Evolutionary conservation across 1,140 invertebrate genomes (phyloP).

Genomic region (Aphaenogaster floridana): DNA sequence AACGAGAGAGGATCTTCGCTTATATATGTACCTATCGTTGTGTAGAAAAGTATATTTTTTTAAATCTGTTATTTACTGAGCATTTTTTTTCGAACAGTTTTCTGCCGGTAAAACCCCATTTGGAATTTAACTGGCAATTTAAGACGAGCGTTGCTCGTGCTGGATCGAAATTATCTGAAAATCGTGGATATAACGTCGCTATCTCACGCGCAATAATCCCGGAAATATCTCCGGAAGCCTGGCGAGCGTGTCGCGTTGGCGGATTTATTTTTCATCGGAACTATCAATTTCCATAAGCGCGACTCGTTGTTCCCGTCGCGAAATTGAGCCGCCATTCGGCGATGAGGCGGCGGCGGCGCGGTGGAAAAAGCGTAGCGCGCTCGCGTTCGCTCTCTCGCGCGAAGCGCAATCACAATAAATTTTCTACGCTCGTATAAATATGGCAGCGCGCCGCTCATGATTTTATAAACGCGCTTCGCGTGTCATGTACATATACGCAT

Average conservation of each 20-base stretch:
- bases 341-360: neutral
- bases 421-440: conserved; percentile 73
- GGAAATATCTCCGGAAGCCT: neutral
- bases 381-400: conserved; percentile 43
- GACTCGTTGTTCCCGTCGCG: conserved; percentile 55
- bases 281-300: conserved; percentile 69
- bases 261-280: conserved; percentile 69
- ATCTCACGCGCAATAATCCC: conserved; percentile 4
- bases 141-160: neutral
- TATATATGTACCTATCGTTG: neutral
- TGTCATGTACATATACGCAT: neutral
- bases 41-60: neutral
- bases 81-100: neutral
- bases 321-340: conserved; percentile 61
- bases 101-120: neutral
- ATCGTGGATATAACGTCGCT: neutral
- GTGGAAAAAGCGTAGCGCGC: conserved; percentile 40
- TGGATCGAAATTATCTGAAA: neutral
- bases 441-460: conserved; percentile 73
- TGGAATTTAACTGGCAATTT: neutral
- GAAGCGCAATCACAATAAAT: conserved; percentile 78
- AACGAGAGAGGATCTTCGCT: neutral
- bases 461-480: conserved; percentile 71
- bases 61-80: neutral
- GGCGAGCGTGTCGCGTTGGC: neutral